Evolutionary conservation across 2,113 vertebrate species (phyloP).

Genomic region (Ammodramus savannarum): DNA sequence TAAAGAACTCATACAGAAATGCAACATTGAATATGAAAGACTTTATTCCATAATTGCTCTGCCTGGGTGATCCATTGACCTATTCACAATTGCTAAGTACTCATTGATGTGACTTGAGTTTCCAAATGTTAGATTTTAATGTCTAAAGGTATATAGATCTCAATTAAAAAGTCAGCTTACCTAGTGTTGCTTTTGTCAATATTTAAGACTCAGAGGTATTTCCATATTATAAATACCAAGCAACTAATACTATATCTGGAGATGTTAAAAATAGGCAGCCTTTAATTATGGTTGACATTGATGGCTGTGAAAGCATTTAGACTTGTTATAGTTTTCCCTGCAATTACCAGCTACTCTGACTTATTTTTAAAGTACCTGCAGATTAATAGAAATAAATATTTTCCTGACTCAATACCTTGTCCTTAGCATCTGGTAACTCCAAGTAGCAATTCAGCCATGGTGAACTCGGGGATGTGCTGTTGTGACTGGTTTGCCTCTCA

Average conservation of each 20-base stretch:
- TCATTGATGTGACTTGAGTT: background rate
- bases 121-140: background rate
- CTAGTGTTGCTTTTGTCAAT: background rate
- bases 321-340: background rate
- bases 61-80: fast-evolving
- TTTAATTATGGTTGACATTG: background rate
- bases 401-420: background rate
- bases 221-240: background rate
- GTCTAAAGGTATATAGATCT: background rate
- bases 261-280: background rate
- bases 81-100: background rate
- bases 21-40: background rate
- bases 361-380: background rate
- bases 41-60: background rate
- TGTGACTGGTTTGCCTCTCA: background rate
- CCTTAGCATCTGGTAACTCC: background rate
- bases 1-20: background rate
- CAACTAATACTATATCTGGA: background rate
- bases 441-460: background rate
- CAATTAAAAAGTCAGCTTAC: background rate
- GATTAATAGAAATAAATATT: background rate
- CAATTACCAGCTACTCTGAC: background rate
- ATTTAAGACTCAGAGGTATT: background rate
- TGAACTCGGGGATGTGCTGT: background rate
- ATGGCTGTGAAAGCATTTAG: background rate